Conservation (phyloP, 2,888 invertebrate genomes). For the Hetaerina titia region DNA sequence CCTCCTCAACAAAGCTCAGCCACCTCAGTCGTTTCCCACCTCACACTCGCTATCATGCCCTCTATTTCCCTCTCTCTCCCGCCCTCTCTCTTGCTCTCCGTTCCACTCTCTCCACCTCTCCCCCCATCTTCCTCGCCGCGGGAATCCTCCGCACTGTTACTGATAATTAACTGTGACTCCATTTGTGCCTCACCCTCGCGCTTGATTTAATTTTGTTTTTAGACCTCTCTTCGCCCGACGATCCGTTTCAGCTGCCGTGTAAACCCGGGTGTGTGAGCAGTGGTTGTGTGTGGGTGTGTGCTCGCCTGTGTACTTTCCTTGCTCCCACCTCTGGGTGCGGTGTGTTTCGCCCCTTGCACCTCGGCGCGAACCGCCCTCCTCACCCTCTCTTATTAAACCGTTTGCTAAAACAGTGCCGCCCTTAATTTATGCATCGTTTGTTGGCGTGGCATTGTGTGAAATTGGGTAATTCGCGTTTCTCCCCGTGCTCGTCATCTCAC, state of each 20-base stretch:
- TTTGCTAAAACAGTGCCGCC: not conserved
- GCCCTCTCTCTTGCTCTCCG: not conserved
- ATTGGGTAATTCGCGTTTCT: not conserved
- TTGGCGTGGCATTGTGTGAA: not conserved
- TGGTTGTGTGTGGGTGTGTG: not conserved
- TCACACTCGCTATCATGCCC: not conserved
- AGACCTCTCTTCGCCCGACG: not conserved
- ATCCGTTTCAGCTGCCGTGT: not conserved
- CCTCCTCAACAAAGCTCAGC: not conserved
- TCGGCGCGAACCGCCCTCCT: not conserved
- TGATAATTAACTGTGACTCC: slow-evolving; percentile 39
- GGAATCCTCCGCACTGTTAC: slow-evolving; percentile 8
- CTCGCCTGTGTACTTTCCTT: too few species aligned
- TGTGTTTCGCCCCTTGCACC: too few species aligned
- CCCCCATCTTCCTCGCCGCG: not conserved
- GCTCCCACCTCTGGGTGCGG: not conserved
- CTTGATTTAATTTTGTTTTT: slow-evolving; percentile 50
- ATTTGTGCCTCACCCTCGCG: slow-evolving; percentile 13
- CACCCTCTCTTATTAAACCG: not conserved
- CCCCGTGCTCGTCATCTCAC: not conserved
- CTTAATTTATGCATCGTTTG: slow-evolving; percentile 12
- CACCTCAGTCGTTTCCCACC: not conserved
- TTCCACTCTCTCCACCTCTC: not conserved
- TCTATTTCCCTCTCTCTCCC: not conserved
- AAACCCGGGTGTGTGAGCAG: not conserved